Percentiles rank a stretch among this genome's conserved stretches.
Evolutionary conservation across 2,797 vertebrate genomes (phyloP).

Genomic region (Pseudopleuronectes americanus): DNA sequence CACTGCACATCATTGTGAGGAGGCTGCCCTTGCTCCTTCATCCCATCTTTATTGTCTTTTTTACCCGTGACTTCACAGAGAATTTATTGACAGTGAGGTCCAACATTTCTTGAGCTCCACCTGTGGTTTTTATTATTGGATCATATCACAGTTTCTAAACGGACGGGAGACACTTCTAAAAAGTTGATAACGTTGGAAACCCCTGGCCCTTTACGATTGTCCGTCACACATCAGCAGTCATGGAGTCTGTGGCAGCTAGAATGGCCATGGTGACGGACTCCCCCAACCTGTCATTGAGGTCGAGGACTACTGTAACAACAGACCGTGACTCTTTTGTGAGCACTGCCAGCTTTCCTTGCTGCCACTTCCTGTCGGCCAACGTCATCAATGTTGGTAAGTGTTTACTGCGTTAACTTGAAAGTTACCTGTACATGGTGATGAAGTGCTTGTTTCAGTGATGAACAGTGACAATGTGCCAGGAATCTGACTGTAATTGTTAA

Average conservation of each 20-base stretch:
- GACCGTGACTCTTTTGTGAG: conserved; percentile 66
- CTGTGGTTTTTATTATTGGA: neutral
- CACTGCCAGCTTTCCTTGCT: conserved; percentile 61
- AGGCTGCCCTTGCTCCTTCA: neutral
- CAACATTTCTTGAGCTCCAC: neutral
- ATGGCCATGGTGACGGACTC: conserved; percentile 67
- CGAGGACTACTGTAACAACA: conserved; percentile 54
- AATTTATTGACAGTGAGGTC: neutral
- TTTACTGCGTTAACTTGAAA: neutral
- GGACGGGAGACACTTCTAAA: neutral
- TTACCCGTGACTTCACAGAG: neutral
- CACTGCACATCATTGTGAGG: neutral
- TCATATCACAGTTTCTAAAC: neutral
- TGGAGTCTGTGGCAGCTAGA: conserved; percentile 58
- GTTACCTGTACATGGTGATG: neutral
- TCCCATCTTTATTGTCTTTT: neutral
- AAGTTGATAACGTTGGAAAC: neutral
- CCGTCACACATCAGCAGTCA: conserved; percentile 14
- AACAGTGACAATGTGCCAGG: neutral
- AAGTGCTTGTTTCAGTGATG: conserved; percentile 10
- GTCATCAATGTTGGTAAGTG: conserved; percentile 74
- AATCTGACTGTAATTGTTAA: neutral
- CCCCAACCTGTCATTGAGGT: conserved; percentile 67
- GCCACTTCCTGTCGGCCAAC: conserved; percentile 74
- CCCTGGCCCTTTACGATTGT: neutral